Conservation (phyloP, 2,888 invertebrate species). For the Drosophila pseudotakahashii region DNA sequence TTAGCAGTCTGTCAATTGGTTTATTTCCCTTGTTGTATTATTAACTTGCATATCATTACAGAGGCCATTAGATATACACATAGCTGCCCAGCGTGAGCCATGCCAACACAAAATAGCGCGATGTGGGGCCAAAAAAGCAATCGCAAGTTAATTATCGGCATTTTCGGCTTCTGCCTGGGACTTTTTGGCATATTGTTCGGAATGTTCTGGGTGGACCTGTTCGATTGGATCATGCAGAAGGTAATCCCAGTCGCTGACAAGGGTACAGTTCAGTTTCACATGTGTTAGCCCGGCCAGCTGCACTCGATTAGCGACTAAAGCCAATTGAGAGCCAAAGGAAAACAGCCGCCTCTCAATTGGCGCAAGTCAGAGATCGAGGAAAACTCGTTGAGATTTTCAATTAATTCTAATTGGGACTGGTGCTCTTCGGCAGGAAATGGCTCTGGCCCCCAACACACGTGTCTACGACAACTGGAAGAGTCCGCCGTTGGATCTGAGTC, state of each 20-base stretch:
- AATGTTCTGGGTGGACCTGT: constrained; percentile 84
- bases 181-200: constrained; percentile 80
- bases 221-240: constrained; percentile 82
- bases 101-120: constrained; percentile 76
- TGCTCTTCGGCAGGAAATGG: constrained; percentile 86
- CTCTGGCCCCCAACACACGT: constrained; percentile 86
- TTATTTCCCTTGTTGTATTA: constrained; percentile 6
- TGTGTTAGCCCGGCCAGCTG: constrained; percentile 54
- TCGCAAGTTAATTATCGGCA: constrained; percentile 70
- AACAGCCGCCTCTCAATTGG: constrained; percentile 57
- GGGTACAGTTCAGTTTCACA: background rate
- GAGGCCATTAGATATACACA: constrained; percentile 19
- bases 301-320: constrained; percentile 55
- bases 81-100: constrained; percentile 39
- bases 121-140: constrained; percentile 68
- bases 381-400: constrained; percentile 61
- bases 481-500: constrained; percentile 87
- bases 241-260: constrained; percentile 64
- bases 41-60: constrained; percentile 43
- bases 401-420: constrained; percentile 63
- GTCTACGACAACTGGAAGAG: constrained; percentile 90
- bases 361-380: constrained; percentile 24
- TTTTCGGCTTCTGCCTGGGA: constrained; percentile 77
- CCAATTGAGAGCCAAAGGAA: constrained; percentile 55
- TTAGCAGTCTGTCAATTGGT: background rate